These are phyloP conservation scores for Girardia tigrina DNA, from an alignment of 2,888 invertebrate genomes.

Conservation along the genomic window DNA sequence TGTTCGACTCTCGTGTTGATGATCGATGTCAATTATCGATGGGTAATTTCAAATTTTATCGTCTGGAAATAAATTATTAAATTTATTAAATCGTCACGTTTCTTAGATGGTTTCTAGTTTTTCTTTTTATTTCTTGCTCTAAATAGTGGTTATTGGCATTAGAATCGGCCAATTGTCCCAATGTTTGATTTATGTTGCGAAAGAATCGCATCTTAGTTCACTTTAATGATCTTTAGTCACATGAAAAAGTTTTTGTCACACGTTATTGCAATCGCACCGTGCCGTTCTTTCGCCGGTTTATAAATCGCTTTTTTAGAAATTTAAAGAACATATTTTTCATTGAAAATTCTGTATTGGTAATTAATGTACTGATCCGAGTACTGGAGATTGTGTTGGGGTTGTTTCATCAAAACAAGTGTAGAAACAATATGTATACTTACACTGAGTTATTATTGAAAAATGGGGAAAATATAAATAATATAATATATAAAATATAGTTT, in stretches of 20 bases:
- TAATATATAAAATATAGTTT: too few species aligned
- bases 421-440: too few species aligned
- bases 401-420: too few species aligned
- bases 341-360: too few species aligned
- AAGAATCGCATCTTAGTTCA: not conserved
- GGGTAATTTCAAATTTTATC: constrained; percentile 20
- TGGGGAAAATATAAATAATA: too few species aligned
- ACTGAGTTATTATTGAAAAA: too few species aligned
- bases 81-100: constrained; percentile 12
- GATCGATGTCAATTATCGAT: constrained; percentile 8
- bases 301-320: too few species aligned
- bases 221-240: constrained; percentile 9
- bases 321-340: too few species aligned
- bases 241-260: constrained; percentile 11
- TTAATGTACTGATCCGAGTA: too few species aligned
- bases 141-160: constrained; percentile 16
- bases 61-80: constrained; percentile 13
- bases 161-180: not conserved
- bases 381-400: too few species aligned
- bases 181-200: not conserved
- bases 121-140: not conserved
- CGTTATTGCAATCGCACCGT: too few species aligned
- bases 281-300: too few species aligned
- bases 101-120: not conserved
- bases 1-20: not conserved